Conservation (phyloP, 1,140 invertebrate genomes). For the Delia radicum region DNA sequence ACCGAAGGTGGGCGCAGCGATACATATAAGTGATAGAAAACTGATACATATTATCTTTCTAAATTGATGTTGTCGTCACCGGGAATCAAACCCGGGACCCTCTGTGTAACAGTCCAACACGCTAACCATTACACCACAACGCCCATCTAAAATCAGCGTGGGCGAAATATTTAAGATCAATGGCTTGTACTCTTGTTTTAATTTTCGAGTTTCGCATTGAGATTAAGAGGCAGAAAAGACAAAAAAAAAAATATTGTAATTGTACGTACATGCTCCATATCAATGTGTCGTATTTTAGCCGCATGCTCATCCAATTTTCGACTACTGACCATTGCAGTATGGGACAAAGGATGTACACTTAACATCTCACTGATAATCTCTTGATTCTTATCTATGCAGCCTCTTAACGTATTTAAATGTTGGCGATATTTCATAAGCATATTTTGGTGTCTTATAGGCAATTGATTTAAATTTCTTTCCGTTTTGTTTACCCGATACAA, state of each 20-base stretch:
- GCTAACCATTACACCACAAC: too few species aligned
- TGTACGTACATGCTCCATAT: slow-evolving; percentile 49
- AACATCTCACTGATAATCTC: slow-evolving; percentile 81
- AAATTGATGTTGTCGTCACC: too few species aligned
- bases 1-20: too few species aligned
- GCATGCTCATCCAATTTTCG: slow-evolving; percentile 16
- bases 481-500: slow-evolving; percentile 69
- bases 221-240: too few species aligned
- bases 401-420: slow-evolving; percentile 73
- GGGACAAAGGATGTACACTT: slow-evolving; percentile 31
- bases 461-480: slow-evolving; percentile 71
- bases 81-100: too few species aligned
- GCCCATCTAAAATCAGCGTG: too few species aligned
- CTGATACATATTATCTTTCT: too few species aligned
- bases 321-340: neutral
- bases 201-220: too few species aligned
- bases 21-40: too few species aligned
- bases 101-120: too few species aligned
- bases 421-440: slow-evolving; percentile 74
- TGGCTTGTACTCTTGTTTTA: too few species aligned
- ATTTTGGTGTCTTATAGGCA: slow-evolving; percentile 74
- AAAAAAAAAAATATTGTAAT: slow-evolving; percentile 5
- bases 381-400: slow-evolving; percentile 83
- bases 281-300: slow-evolving; percentile 49
- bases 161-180: too few species aligned